These are phyloP conservation scores for Amphimallon solstitiale DNA, from an alignment of 2,888 invertebrate genomes.

Conservation along the genomic window DNA sequence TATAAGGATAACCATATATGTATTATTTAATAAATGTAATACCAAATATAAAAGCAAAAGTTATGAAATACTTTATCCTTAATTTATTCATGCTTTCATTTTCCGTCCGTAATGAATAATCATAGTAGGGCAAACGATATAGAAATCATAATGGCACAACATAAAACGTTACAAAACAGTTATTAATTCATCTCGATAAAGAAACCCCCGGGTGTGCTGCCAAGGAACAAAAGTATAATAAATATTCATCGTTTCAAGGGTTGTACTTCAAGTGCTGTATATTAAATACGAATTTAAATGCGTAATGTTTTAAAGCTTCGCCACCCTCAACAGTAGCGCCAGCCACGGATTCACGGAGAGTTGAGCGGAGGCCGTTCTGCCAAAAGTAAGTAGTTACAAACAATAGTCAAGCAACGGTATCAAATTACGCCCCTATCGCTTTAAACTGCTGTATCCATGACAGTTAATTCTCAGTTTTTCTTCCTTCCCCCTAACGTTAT, in stretches of 20 bases:
- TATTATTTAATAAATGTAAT: too few species aligned
- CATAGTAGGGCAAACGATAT: slow-evolving; percentile 19
- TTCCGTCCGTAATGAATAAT: slow-evolving; percentile 26
- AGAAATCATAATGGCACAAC: slow-evolving; percentile 25
- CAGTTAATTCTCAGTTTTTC: slow-evolving; percentile 58
- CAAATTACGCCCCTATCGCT: slow-evolving; percentile 55
- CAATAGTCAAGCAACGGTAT: slow-evolving; percentile 54
- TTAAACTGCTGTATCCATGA: slow-evolving; percentile 60
- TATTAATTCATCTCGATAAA: slow-evolving; percentile 46
- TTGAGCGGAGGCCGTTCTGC: slow-evolving; percentile 48
- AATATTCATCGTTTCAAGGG: slow-evolving; percentile 56
- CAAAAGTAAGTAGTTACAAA: slow-evolving; percentile 58
- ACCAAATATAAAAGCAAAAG: too few species aligned
- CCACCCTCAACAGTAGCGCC: slow-evolving; percentile 52
- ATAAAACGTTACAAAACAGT: slow-evolving; percentile 44
- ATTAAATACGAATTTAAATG: slow-evolving; percentile 62
- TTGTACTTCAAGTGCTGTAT: slow-evolving; percentile 52
- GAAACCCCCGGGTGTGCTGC: slow-evolving; percentile 38
- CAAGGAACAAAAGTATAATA: slow-evolving; percentile 55
- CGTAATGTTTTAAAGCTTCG: slow-evolving; percentile 52
- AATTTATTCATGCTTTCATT: not conserved
- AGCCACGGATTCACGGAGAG: slow-evolving; percentile 55
- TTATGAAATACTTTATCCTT: too few species aligned
- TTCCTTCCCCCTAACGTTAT: slow-evolving; percentile 51
- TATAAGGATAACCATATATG: too few species aligned